Base-by-base conservation (phyloP, 2,113 vertebrate genomes). In the Varanus salvator region DNA sequence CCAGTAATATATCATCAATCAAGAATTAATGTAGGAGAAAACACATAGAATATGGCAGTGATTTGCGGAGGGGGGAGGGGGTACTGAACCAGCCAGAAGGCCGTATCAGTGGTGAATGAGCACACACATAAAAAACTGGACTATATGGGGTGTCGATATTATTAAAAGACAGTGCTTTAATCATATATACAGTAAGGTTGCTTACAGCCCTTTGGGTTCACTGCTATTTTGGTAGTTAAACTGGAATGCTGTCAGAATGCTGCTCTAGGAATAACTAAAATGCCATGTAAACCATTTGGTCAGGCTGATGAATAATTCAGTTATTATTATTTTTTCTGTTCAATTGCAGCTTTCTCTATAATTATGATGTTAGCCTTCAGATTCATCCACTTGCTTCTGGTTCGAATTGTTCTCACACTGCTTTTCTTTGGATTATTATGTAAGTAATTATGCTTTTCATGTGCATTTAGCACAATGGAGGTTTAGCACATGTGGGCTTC, bases 381-480 rank as follows among this genome's bases (percentile, higher is more conserved):
- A 69, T 97, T 96, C 84, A 93, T 98, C 95, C 95, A 93, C 19
- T 90, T 75, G 0, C 92, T 98, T 27, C 83, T 98, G 90, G 87
- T 98, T 82, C 97, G 96, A 81, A 98, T 95, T 89, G 94, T 97
- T 92, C 94, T 97, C 74, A 95, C 97, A 0, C 72, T 98, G 90
- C 93, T 97, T 72, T 38, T 97, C 52, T 95, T 97, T 0, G 98
- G 97, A 52, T 90, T 97, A 68, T 48, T 97, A 23, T 97, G 98
- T 98, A 95, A 97, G 97, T 98, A 96, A 91, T 84, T 12, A 54
- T 78, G 1, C 21, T 76, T 68, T 76, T 81, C 48, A 29, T 64
- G 6, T 15, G 1, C 72, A 72, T 89, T 71, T 80, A 84, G 52
- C 2, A 83, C 83, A 29, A 12, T 29, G 83, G 54, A 29, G 6